These are phyloP conservation scores for Rhagophthalmus giganteus DNA, from an alignment of 2,888 invertebrate species.

Conservation along the genomic window DNA sequence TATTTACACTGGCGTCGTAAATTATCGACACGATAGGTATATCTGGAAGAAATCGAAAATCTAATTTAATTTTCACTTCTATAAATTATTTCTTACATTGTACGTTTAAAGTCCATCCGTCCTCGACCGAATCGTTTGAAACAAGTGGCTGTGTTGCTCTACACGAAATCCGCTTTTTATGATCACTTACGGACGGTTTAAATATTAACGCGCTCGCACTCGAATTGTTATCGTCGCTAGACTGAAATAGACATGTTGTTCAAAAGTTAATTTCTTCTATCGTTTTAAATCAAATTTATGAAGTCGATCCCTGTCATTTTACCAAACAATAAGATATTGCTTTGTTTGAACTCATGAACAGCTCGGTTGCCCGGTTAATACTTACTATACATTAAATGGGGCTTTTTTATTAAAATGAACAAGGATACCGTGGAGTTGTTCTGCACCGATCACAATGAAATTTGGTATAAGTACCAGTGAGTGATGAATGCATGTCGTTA, in stretches of 20 bases:
- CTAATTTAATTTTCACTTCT: background rate
- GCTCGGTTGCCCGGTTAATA: no score
- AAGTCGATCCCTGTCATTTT: no score
- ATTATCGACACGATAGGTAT: constrained; percentile 8
- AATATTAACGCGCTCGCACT: constrained; percentile 16
- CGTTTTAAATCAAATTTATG: no score
- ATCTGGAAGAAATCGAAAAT: constrained; percentile 8
- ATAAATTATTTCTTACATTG: constrained; percentile 7
- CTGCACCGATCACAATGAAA: no score
- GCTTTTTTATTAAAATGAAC: no score
- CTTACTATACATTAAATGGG: no score
- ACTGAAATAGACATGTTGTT: constrained; percentile 6
- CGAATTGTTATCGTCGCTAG: constrained; percentile 10
- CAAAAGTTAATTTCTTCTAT: no score
- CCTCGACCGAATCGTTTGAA: constrained; percentile 11
- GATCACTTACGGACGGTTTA: constrained; percentile 14
- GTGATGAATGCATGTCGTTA: no score
- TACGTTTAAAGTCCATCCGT: constrained; percentile 16
- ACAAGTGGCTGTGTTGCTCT: constrained; percentile 19
- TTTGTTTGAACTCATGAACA: no score
- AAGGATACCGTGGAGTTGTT: no score
- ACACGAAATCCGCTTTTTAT: constrained; percentile 15
- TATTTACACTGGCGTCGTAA: constrained; percentile 8
- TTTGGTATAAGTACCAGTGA: no score
- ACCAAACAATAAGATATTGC: no score